A percentile compares a stretch with the other conserved stretches of the same genome.
Conservation (phyloP, 2,888 invertebrate species). For the Scaptomyza caliginosa region DNA sequence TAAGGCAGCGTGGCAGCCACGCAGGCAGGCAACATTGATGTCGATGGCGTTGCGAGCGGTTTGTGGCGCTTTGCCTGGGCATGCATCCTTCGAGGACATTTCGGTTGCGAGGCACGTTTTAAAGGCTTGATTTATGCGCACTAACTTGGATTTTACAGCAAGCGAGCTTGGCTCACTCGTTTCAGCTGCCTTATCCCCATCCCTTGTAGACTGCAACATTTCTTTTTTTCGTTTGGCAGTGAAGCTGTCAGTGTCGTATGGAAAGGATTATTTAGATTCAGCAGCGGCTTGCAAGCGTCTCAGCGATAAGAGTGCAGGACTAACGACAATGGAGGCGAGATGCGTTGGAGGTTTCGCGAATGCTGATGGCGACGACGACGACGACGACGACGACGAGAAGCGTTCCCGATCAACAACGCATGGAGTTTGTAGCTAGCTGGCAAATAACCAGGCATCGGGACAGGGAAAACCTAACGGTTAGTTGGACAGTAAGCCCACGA, state of each 20-base stretch:
- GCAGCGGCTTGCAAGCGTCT: constrained; percentile 78
- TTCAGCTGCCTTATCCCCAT: constrained; percentile 17
- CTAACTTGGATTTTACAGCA: constrained; percentile 78
- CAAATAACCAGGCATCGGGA: neutral
- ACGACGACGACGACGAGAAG: constrained; percentile 53
- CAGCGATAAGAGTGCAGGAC: constrained; percentile 69
- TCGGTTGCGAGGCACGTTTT: constrained; percentile 81
- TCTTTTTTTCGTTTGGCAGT: constrained; percentile 29
- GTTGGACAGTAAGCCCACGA: constrained; percentile 16
- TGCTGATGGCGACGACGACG: constrained; percentile 57
- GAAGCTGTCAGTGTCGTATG: constrained; percentile 68
- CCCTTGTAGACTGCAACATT: constrained; percentile 21
- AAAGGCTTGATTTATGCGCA: constrained; percentile 82
- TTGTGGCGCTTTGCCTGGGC: constrained; percentile 16
- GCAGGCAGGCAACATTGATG: constrained; percentile 45
- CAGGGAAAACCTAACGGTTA: neutral
- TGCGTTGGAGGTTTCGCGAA: constrained; percentile 42
- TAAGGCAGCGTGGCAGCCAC: constrained; percentile 29
- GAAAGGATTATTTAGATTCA: constrained; percentile 80
- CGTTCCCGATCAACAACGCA: constrained; percentile 63
- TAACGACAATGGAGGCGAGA: constrained; percentile 60
- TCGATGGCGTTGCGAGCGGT: constrained; percentile 47
- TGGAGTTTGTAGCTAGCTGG: constrained; percentile 1
- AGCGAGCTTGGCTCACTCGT: constrained; percentile 44
- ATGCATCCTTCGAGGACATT: constrained; percentile 76